Percentiles rank a stretch among this genome's conserved stretches.
Conservation (phyloP, 2,888 invertebrate species). For the Galeruca laticollis region DNA sequence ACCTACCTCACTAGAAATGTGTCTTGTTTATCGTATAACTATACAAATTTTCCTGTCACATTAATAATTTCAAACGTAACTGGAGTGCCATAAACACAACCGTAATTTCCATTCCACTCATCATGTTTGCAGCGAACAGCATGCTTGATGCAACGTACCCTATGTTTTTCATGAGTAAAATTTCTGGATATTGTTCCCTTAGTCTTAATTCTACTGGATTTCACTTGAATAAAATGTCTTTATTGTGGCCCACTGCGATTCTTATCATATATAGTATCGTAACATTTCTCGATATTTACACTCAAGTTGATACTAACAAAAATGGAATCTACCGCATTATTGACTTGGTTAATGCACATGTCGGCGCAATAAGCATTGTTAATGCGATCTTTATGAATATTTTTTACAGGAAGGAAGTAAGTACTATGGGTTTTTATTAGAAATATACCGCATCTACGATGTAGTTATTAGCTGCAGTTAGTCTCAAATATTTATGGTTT, state of each 20-base stretch:
- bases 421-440: too few species aligned
- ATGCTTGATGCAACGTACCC: neutral
- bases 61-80: neutral
- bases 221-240: neutral
- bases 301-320: neutral
- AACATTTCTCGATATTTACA: conserved; percentile 1
- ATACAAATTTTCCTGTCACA: neutral
- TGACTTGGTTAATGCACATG: neutral
- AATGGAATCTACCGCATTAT: neutral
- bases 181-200: neutral
- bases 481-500: too few species aligned
- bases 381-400: conserved; percentile 11
- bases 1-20: neutral
- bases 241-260: neutral
- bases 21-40: neutral
- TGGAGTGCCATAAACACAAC: neutral
- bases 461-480: too few species aligned
- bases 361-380: neutral
- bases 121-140: neutral
- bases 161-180: conserved; percentile 1
- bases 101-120: too few species aligned
- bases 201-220: neutral
- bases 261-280: neutral
- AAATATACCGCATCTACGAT: too few species aligned
- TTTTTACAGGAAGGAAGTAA: neutral